These are phyloP conservation scores for Characodon lateralis DNA, from an alignment of 2,797 vertebrate genomes.

Conservation along the genomic window DNA sequence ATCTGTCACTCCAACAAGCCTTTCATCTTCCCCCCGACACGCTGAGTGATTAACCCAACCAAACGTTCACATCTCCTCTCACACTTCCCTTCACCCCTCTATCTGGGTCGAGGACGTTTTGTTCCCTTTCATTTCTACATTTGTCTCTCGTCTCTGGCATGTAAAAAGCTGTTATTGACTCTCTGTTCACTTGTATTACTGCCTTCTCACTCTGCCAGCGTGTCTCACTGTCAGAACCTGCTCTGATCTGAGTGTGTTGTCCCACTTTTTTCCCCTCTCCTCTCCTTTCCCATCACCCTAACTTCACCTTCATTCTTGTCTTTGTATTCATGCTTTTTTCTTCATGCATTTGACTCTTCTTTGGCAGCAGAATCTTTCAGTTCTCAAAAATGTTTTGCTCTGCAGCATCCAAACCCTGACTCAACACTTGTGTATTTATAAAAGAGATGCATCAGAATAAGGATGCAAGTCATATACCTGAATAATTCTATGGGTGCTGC, in stretches of 20 bases:
- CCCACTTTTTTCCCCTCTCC: conserved; percentile 10
- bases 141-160: conserved; percentile 26
- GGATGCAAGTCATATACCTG: background rate
- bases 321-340: conserved; percentile 21
- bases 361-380: conserved; percentile 50
- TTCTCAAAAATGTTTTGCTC: conserved; percentile 41
- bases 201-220: conserved; percentile 3
- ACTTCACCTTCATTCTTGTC: conserved; percentile 48
- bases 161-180: conserved; percentile 38
- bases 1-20: conserved; percentile 64
- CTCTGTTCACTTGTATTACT: conserved; percentile 1
- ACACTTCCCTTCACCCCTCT: conserved; percentile 10
- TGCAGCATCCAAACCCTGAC: conserved; percentile 45
- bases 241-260: conserved; percentile 37
- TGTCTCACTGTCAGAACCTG: conserved; percentile 23
- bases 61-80: conserved; percentile 18
- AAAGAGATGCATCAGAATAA: background rate
- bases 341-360: conserved; percentile 32
- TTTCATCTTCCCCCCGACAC: conserved; percentile 51
- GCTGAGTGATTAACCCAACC: conserved; percentile 68
- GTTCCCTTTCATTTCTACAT: conserved; percentile 35
- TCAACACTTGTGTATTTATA: conserved; percentile 44
- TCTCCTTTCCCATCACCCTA: conserved; percentile 26
- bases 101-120: conserved; percentile 14
- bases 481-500: background rate